Conservation (phyloP, 2,113 vertebrate species). For the Sterrhoptilus dennistouni region DNA sequence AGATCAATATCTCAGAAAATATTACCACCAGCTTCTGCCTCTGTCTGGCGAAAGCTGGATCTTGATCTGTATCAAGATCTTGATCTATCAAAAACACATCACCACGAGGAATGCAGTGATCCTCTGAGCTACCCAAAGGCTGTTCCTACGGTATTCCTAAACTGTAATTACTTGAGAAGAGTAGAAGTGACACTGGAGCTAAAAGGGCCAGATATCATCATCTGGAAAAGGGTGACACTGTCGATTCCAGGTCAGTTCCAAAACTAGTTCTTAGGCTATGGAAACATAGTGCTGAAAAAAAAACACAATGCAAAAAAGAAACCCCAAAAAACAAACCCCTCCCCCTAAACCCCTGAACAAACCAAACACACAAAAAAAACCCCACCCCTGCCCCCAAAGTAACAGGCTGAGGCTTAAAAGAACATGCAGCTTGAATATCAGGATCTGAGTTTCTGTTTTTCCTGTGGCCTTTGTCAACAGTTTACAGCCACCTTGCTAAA, state of each 20-base stretch:
- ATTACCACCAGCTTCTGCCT: neutral
- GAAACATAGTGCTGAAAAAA: neutral
- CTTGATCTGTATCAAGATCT: neutral
- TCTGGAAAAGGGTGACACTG: neutral
- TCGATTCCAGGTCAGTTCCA: neutral
- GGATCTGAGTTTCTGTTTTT: neutral
- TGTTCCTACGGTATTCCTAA: rapidly evolving
- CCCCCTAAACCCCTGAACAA: neutral
- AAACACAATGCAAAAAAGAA: neutral
- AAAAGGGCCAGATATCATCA: neutral
- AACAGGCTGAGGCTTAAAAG: neutral
- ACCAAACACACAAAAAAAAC: neutral
- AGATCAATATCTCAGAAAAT: neutral
- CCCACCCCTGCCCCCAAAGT: rapidly evolving
- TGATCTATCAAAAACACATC: neutral
- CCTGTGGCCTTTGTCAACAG: neutral
- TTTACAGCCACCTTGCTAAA: neutral
- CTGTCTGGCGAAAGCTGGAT: neutral
- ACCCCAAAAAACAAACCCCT: neutral
- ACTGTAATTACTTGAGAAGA: neutral
- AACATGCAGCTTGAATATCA: neutral
- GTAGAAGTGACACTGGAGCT: neutral
- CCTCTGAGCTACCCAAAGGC: neutral
- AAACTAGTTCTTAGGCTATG: neutral
- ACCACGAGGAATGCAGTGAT: neutral